Evolutionary conservation across 2,113 vertebrate genomes (phyloP).

Genomic region (Octodon degus): DNA sequence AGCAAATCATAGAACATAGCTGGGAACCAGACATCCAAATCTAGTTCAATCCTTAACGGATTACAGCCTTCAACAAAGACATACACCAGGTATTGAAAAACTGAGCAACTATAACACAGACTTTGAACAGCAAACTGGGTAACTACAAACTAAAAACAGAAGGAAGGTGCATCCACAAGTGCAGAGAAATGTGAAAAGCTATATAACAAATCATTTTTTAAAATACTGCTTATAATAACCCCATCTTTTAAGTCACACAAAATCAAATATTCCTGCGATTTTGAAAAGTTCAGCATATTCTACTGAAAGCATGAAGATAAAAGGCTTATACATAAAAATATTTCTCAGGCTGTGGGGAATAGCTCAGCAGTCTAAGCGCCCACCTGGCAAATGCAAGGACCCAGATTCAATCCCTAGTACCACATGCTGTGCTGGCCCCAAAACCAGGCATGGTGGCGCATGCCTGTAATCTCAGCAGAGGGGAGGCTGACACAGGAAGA

Average conservation of each 20-base stretch:
- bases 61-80: not conserved
- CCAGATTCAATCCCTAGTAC: too few relatives aligned
- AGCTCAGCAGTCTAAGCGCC: too few relatives aligned
- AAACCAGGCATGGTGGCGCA: too few relatives aligned
- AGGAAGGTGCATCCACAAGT: not conserved
- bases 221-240: not conserved
- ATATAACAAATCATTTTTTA: not conserved
- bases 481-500: too few relatives aligned
- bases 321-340: conserved; percentile 28
- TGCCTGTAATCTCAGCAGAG: too few relatives aligned
- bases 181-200: conserved; percentile 40
- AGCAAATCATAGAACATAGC: not conserved
- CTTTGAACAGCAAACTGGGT: not conserved
- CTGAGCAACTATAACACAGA: conserved; percentile 33
- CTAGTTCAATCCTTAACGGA: conserved; percentile 37
- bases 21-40: conserved; percentile 4
- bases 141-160: conserved; percentile 37
- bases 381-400: too few relatives aligned
- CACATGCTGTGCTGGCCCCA: too few relatives aligned
- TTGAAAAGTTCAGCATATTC: conserved; percentile 37
- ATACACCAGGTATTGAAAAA: conserved; percentile 10
- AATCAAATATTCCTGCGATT: conserved; percentile 32
- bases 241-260: conserved; percentile 11
- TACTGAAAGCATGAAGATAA: not conserved
- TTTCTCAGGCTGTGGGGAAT: not conserved